phyloP scores from a whole-genome alignment of 2,888 invertebrate species.

The Anthophora plumipes region DNA sequence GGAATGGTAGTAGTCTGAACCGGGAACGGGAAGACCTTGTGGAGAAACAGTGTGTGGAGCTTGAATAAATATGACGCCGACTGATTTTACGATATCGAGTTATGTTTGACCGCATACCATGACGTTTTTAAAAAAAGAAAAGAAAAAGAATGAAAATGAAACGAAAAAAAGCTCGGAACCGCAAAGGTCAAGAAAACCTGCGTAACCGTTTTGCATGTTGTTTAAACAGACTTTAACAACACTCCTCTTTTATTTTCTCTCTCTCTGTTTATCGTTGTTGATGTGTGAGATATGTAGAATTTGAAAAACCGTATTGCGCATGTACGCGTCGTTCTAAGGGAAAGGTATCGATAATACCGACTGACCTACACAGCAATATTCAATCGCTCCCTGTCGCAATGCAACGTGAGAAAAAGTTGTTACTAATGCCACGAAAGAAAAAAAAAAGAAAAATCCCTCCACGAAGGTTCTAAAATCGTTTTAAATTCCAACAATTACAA shows the following conservation, averaged over 20 bases:
- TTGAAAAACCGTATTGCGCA: neutral
- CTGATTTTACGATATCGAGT: slow-evolving; percentile 52
- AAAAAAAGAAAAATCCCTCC: neutral
- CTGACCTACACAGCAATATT: slow-evolving; percentile 1
- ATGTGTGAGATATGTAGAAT: neutral
- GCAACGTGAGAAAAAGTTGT: neutral
- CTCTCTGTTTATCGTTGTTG: too few species aligned
- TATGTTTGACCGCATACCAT: slow-evolving; percentile 49
- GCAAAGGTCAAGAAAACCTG: slow-evolving; percentile 30
- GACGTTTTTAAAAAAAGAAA: slow-evolving; percentile 14
- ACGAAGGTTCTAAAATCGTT: too few species aligned
- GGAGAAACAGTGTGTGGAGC: slow-evolving; percentile 35
- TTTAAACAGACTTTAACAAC: neutral
- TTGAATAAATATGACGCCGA: slow-evolving; percentile 47
- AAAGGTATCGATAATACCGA: slow-evolving; percentile 37
- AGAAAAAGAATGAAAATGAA: too few species aligned
- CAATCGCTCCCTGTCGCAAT: too few species aligned
- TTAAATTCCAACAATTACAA: too few species aligned
- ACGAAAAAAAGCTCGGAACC: slow-evolving; percentile 22
- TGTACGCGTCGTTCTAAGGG: neutral
- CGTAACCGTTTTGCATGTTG: neutral
- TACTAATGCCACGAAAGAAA: too few species aligned
- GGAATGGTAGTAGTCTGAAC: slow-evolving; percentile 13
- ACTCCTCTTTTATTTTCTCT: neutral
- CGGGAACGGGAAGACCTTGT: slow-evolving; percentile 42